Percentiles rank a stretch among this genome's conserved stretches.
phyloP scores from a whole-genome alignment of 2,797 vertebrate genomes.

The Margarornis squamiger region DNA sequence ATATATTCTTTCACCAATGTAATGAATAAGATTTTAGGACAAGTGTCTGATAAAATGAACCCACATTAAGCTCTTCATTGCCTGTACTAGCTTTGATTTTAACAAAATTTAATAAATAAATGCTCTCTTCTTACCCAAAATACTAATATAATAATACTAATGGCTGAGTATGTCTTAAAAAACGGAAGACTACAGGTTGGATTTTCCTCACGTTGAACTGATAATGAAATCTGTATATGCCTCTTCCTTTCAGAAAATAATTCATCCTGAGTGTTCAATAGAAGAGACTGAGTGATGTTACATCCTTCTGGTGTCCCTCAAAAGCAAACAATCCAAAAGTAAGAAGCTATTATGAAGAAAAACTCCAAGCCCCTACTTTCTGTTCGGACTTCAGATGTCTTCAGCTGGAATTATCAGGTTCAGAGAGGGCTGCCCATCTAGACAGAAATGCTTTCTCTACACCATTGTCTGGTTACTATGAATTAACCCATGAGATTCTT shows the following conservation, averaged over 20 bases:
- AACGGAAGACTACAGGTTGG: not conserved
- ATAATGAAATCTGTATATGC: not conserved
- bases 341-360: not conserved
- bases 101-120: not conserved
- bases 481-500: not conserved
- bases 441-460: rapidly evolving
- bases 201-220: not conserved
- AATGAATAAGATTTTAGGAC: not conserved
- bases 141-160: not conserved
- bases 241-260: not conserved
- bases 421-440: rapidly evolving
- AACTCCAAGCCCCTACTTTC: not conserved
- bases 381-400: not conserved
- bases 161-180: not conserved
- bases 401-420: not conserved
- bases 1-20: not conserved
- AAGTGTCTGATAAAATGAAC: not conserved
- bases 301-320: not conserved
- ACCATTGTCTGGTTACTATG: not conserved
- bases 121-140: not conserved
- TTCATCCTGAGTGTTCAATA: not conserved
- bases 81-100: not conserved
- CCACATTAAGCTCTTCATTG: not conserved
- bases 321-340: not conserved
- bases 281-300: not conserved